Base-by-base conservation (phyloP, 2,888 invertebrate species). In the Gymnocheta viridis region DNA sequence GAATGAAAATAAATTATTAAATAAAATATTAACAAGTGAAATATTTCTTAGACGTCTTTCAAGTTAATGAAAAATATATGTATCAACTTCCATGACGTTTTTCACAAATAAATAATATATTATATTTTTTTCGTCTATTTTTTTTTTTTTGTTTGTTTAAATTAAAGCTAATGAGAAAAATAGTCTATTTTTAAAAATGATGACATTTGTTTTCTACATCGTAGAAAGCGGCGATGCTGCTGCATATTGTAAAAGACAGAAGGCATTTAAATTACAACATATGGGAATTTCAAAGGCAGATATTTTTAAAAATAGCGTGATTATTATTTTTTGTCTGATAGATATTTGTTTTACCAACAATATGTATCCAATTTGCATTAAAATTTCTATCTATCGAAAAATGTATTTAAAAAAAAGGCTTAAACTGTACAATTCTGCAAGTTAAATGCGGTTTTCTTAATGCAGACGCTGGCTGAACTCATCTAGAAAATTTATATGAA, bases 121-220 rank as follows among this genome's bases (percentile, higher is more conserved):
- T 47, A 12, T 6, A 41, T 35, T 64, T 22, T 51, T 47, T 5
- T 22, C 29, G 27, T 29, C 22, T 12, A 7, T 54, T 51, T 38
- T 6, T 2, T 35, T 35, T 4, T n/a, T 41, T 6, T 14, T 19
- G 7, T 19, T 47, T 17, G 9, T 47, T 47, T 19, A 3, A 41
- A 14, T 72, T 19, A 10, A 24, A 38, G 32, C 35, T 35, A 38
- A 58, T 47, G 27, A 22, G n/a, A 24, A 38, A 51, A 27, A 22
- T 10, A 44, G 1, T 51, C 51, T 78, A 78, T 78, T 70, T 78
- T 60, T 78, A 62, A 78, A 70, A 51, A 70, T 78, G 70, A 78
- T 54, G 78, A 32, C 60, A 78, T 51, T 22, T 44, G 44, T 62
- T 51, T 70, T 22, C 17, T 35, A 29, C 4, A 29, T 14, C 29